phyloP scores from a whole-genome alignment of 30 jellyfish, hydroid and myxozoan species.

The Catostylus mosaicus region DNA sequence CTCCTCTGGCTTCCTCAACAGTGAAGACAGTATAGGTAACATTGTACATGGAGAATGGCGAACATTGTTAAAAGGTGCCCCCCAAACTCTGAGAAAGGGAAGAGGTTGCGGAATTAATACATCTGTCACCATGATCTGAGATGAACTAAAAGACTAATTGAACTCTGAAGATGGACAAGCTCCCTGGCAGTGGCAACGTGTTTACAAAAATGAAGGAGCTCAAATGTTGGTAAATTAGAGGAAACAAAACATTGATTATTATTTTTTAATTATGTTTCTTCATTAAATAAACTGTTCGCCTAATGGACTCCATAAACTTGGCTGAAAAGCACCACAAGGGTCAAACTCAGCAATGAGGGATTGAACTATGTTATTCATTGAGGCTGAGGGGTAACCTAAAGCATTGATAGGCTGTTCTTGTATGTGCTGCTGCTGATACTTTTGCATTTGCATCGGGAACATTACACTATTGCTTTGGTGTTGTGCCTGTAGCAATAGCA shows the following conservation, averaged over 20 bases:
- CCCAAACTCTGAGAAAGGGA: slow-evolving; percentile 9
- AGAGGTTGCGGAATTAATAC: slow-evolving; percentile 15
- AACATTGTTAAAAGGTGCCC: slow-evolving; percentile 4
- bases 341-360: neutral
- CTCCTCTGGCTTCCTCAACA: slow-evolving; percentile 41
- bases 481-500: neutral
- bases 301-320: no score
- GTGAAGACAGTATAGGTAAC: slow-evolving; percentile 32
- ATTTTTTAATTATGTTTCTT: neutral
- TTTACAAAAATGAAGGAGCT: slow-evolving; percentile 5
- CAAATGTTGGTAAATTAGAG: neutral
- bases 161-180: slow-evolving; percentile 44
- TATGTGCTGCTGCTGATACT: no score
- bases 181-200: slow-evolving; percentile 48
- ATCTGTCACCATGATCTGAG: slow-evolving; percentile 11
- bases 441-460: no score
- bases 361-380: no score
- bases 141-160: slow-evolving; percentile 22
- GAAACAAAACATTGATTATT: neutral
- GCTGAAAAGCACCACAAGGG: no score
- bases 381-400: no score
- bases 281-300: neutral
- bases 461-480: neutral
- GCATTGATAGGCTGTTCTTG: no score
- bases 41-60: slow-evolving; percentile 52